Conservation (phyloP, 37 sponge, comb jelly and placozoan genomes). For the Amphimedon queenslandica region DNA sequence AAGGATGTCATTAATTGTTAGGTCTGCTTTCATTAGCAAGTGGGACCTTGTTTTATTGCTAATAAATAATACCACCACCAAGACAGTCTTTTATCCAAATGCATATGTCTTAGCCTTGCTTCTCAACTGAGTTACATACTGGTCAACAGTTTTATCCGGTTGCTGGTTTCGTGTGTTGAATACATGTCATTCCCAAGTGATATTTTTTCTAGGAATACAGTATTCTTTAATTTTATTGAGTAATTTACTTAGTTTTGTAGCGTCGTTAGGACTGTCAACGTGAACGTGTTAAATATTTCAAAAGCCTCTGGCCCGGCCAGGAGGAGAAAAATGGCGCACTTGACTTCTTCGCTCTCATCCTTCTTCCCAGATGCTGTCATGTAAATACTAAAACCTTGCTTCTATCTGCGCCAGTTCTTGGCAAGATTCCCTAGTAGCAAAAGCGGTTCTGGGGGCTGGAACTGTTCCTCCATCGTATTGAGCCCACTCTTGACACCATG, state of each 20-base stretch:
- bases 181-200: too few species aligned
- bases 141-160: background rate
- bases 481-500: too few species aligned
- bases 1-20: slow-evolving; percentile 10
- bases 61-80: slow-evolving; percentile 15
- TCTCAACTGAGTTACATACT: slow-evolving; percentile 1
- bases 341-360: background rate
- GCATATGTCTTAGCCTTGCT: slow-evolving; percentile 12
- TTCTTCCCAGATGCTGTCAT: too few species aligned
- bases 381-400: too few species aligned
- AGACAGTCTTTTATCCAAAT: slow-evolving; percentile 30
- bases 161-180: too few species aligned
- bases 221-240: too few species aligned
- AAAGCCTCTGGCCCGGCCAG: background rate
- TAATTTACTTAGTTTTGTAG: too few species aligned
- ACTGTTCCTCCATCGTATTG: too few species aligned
- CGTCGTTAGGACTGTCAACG: too few species aligned
- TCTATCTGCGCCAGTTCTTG: slow-evolving; percentile 23
- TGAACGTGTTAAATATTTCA: too few species aligned
- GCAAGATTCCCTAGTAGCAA: slow-evolving; percentile 23
- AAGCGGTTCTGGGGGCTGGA: too few species aligned
- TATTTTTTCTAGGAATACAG: too few species aligned
- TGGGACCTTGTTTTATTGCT: slow-evolving; percentile 5
- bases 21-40: slow-evolving; percentile 19
- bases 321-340: background rate